Evolutionary conservation across 2,888 invertebrate genomes (phyloP).

Genomic region (Tetrapedia diversipes): DNA sequence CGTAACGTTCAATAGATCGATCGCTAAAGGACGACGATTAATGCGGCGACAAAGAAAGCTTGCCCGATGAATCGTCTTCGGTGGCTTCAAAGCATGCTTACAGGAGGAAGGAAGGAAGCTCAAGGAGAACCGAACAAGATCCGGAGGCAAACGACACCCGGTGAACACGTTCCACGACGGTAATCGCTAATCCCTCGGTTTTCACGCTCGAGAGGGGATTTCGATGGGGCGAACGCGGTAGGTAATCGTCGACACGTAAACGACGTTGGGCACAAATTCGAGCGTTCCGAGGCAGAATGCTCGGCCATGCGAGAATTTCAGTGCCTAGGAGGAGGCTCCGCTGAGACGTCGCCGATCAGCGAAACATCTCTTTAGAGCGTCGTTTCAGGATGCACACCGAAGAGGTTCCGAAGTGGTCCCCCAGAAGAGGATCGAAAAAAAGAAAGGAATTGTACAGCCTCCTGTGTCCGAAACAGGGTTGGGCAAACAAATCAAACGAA

Average conservation of each 20-base stretch:
- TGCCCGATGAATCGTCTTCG: too few species aligned
- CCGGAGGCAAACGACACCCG: slow-evolving; percentile 25
- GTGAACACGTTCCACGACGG: slow-evolving; percentile 27
- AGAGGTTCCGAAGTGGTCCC: too few species aligned
- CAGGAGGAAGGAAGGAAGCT: too few species aligned
- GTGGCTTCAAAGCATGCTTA: too few species aligned
- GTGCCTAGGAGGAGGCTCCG: neutral
- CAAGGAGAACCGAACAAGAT: neutral
- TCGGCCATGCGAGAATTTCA: slow-evolving; percentile 36
- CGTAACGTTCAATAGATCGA: too few species aligned
- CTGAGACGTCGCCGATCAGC: neutral
- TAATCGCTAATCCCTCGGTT: slow-evolving; percentile 53
- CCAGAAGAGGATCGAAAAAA: too few species aligned
- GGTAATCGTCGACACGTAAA: slow-evolving; percentile 52
- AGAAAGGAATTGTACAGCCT: too few species aligned
- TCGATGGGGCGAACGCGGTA: slow-evolving; percentile 44
- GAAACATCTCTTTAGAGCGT: neutral
- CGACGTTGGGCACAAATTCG: slow-evolving; percentile 23
- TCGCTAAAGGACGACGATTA: too few species aligned
- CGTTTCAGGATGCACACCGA: neutral
- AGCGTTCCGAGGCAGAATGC: slow-evolving; percentile 2
- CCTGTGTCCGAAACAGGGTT: too few species aligned
- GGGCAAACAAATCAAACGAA: too few species aligned
- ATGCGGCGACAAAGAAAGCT: too few species aligned
- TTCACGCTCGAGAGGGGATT: slow-evolving; percentile 53